Conservation (phyloP, 2,888 invertebrate genomes). For the Drosophila putrida region DNA sequence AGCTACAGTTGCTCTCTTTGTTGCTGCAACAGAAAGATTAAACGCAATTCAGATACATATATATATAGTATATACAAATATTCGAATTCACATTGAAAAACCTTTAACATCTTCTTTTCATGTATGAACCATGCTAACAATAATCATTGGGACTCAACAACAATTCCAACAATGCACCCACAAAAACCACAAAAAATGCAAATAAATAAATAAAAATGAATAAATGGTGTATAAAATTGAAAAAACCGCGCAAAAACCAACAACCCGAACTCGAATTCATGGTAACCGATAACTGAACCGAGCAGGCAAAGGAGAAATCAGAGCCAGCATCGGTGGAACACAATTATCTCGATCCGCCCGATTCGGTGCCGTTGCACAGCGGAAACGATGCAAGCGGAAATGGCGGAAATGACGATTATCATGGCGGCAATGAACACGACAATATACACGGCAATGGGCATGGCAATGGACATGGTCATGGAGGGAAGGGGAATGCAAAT, state of each 20-base stretch:
- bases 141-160: constrained; percentile 43
- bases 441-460: constrained; percentile 62
- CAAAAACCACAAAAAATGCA: constrained; percentile 63
- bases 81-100: constrained; percentile 50
- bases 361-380: constrained; percentile 84
- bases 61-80: constrained; percentile 29
- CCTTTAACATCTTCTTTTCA: constrained; percentile 68
- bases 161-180: constrained; percentile 43
- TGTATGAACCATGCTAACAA: constrained; percentile 54
- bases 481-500: constrained; percentile 18
- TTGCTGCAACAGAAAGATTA: constrained; percentile 62
- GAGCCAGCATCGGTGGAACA: constrained; percentile 84
- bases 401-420: constrained; percentile 85
- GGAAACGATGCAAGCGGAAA: constrained; percentile 85
- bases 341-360: constrained; percentile 85
- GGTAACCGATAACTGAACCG: constrained; percentile 28
- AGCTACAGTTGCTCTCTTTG: constrained; percentile 19
- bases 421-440: constrained; percentile 68
- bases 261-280: constrained; percentile 16
- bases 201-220: constrained; percentile 72
- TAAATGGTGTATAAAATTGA: constrained; percentile 59
- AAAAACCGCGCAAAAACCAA: constrained; percentile 50
- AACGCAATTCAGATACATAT: constrained; percentile 36
- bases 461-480: constrained; percentile 56
- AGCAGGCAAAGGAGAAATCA: constrained; percentile 82